These are phyloP conservation scores for Drosophila kanapiae DNA, from an alignment of 1,140 invertebrate species.

Conservation along the genomic window DNA sequence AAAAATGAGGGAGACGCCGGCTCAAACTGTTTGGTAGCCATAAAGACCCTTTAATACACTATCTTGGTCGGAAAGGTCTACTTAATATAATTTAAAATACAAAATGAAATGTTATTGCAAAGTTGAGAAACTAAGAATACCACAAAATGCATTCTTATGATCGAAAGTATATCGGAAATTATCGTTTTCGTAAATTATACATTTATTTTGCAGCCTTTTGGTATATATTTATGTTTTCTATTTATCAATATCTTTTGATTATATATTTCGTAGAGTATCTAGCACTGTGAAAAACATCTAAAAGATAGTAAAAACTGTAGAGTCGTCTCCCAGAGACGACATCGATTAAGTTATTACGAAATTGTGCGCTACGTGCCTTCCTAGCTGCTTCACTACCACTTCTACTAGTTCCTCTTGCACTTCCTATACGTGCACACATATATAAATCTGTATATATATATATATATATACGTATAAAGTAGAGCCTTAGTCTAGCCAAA, in stretches of 20 bases:
- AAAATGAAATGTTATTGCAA: no score
- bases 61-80: not conserved
- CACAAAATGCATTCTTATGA: not conserved
- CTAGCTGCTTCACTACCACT: constrained; percentile 18
- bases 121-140: no score
- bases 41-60: constrained; percentile 16
- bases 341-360: constrained; percentile 84
- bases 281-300: constrained; percentile 2
- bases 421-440: constrained; percentile 13
- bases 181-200: not conserved
- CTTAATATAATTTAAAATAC: not conserved
- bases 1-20: constrained; percentile 23
- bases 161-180: no score
- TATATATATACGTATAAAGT: not conserved
- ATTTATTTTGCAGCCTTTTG: not conserved
- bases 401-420: constrained; percentile 16
- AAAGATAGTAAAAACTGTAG: constrained; percentile 65
- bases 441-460: constrained; percentile 2
- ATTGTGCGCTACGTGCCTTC: constrained; percentile 76
- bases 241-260: no score
- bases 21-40: not conserved
- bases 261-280: not conserved
- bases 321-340: constrained; percentile 65
- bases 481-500: constrained; percentile 55
- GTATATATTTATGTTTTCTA: not conserved